These are phyloP conservation scores for Seira ritae DNA, from an alignment of 2,888 invertebrate genomes.

Conservation along the genomic window DNA sequence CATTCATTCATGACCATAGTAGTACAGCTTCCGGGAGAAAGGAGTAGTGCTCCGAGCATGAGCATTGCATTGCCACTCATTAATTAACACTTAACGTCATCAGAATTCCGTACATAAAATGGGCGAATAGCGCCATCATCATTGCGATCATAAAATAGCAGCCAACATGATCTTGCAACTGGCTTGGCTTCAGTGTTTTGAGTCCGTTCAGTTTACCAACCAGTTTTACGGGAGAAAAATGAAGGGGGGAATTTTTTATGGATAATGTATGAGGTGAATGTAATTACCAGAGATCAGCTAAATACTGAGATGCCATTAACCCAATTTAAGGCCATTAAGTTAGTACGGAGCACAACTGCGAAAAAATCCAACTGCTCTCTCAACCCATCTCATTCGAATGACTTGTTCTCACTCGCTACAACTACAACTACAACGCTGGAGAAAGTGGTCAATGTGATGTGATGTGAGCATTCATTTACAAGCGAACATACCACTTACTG, in stretches of 20 bases:
- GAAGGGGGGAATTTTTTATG: constrained; percentile 44
- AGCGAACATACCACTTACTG: not conserved
- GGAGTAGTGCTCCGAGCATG: not conserved
- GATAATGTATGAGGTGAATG: constrained; percentile 62
- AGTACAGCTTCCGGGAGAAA: not conserved
- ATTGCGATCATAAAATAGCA: constrained; percentile 3
- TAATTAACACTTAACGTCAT: constrained; percentile 48
- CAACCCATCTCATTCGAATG: not conserved
- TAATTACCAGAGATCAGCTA: constrained; percentile 55
- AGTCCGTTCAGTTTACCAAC: too few relatives aligned
- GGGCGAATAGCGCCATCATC: not conserved
- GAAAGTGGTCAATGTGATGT: not conserved
- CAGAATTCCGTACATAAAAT: constrained; percentile 21
- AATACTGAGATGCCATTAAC: constrained; percentile 57
- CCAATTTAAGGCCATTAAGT: constrained; percentile 62
- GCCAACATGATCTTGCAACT: not conserved
- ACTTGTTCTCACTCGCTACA: constrained; percentile 4
- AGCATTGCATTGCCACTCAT: constrained; percentile 38
- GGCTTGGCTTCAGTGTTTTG: too few relatives aligned
- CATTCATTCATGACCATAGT: too few relatives aligned
- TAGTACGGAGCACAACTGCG: constrained; percentile 19
- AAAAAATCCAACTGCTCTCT: not conserved
- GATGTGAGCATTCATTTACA: too few relatives aligned
- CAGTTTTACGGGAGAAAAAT: constrained; percentile 15
- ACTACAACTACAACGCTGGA: not conserved